phyloP scores from a whole-genome alignment of 2,113 vertebrate species.

The Synchiropus splendidus region DNA sequence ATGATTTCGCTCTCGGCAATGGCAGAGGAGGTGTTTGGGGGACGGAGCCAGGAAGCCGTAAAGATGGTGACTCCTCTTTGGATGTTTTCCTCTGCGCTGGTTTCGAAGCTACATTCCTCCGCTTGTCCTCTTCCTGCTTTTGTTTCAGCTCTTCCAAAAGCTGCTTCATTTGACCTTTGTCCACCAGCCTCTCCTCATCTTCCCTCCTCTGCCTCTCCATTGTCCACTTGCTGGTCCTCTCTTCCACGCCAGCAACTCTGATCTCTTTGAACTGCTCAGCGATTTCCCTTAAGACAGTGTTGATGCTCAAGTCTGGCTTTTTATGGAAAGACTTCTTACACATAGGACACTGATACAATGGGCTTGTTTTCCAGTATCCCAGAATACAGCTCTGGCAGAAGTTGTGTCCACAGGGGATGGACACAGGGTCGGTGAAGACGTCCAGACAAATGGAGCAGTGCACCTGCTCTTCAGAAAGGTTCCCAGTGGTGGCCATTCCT shows the following conservation, averaged over 20 bases:
- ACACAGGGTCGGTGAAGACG: constrained; percentile 71
- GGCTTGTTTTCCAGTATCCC: constrained; percentile 67
- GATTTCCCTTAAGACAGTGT: constrained; percentile 68
- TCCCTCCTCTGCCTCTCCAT: constrained; percentile 35
- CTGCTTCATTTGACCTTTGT: constrained; percentile 30
- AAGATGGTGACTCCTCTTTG: constrained; percentile 23
- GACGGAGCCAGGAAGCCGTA: neutral
- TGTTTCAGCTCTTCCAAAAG: constrained; percentile 30
- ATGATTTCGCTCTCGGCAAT: neutral
- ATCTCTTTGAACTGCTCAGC: constrained; percentile 69
- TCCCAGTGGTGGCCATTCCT: constrained; percentile 65
- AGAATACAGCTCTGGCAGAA: constrained; percentile 71
- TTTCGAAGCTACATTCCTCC: constrained; percentile 15
- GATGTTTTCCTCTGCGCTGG: constrained; percentile 7
- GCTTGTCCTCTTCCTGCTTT: constrained; percentile 20
- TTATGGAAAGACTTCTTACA: constrained; percentile 71
- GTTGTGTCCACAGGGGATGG: constrained; percentile 73
- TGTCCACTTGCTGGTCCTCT: constrained; percentile 16
- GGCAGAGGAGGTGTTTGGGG: constrained; percentile 9
- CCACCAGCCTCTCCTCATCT: constrained; percentile 50
- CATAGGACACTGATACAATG: constrained; percentile 67
- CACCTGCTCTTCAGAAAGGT: constrained; percentile 70
- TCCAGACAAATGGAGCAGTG: constrained; percentile 75
- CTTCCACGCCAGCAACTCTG: constrained; percentile 23
- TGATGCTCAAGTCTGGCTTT: constrained; percentile 66